A percentile compares a stretch with the other conserved stretches of the same genome.
These are phyloP conservation scores for Rhopalosiphum nymphaeae DNA, from an alignment of 2,888 invertebrate species.

Conservation along the genomic window DNA sequence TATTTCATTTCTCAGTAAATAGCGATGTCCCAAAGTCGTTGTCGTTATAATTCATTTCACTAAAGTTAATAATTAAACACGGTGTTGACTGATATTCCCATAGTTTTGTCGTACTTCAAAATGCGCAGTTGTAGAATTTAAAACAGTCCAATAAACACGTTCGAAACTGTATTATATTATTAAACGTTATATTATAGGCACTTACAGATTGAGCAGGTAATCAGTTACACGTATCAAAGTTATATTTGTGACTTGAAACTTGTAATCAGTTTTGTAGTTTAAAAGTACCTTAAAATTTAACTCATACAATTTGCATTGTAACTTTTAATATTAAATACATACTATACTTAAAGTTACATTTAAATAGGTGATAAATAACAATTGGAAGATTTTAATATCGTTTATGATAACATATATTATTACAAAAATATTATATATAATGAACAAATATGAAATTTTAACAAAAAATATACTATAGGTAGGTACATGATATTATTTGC, in stretches of 20 bases:
- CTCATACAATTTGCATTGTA: not conserved
- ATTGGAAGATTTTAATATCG: not conserved
- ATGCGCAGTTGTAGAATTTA: not conserved
- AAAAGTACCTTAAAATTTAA: not conserved
- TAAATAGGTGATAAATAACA: not conserved
- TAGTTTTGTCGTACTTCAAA: not conserved
- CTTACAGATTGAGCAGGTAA: not conserved
- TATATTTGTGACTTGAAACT: not conserved
- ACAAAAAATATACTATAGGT: too few species aligned
- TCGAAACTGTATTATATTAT: not conserved
- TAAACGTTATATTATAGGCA: not conserved
- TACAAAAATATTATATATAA: not conserved
- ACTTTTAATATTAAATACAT: not conserved
- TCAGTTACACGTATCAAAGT: not conserved
- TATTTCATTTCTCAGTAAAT: not conserved
- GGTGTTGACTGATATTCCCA: not conserved
- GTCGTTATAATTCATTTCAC: not conserved
- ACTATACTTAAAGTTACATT: not conserved
- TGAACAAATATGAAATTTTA: not conserved
- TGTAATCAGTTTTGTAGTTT: not conserved
- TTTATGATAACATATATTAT: not conserved
- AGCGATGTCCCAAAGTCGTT: not conserved
- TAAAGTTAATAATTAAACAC: not conserved
- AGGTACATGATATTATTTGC: too few species aligned
- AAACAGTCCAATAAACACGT: not conserved